Percentiles rank a stretch among this genome's conserved stretches.
Evolutionary conservation across 1,140 invertebrate genomes (phyloP).

Genomic region (Galleria mellonella): DNA sequence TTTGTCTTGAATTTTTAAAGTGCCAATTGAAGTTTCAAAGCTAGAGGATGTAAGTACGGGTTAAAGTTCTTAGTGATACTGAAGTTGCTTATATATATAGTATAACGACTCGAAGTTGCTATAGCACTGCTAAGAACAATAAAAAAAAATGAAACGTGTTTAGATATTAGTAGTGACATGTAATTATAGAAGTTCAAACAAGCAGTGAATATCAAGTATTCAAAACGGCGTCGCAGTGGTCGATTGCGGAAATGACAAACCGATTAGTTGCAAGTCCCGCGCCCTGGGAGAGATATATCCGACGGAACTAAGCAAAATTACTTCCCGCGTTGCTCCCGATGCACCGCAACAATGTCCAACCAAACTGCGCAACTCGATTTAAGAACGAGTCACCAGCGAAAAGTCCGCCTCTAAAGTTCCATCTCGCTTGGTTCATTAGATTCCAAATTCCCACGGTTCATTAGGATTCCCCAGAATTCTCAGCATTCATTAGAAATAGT

Average conservation of each 20-base stretch:
- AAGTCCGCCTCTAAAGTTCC: conserved; percentile 22
- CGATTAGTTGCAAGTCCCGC: conserved; percentile 62
- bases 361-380: conserved; percentile 41
- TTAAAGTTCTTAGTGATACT: conserved; percentile 14
- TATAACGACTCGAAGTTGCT: not conserved
- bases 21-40: conserved; percentile 56
- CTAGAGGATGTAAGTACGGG: conserved; percentile 20
- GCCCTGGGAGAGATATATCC: conserved; percentile 58
- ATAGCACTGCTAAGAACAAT: not conserved
- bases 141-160: not conserved
- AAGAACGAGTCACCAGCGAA: conserved; percentile 29
- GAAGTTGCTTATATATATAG: conserved; percentile 2
- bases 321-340: conserved; percentile 46
- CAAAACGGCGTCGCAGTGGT: conserved; percentile 42
- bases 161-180: too few relatives aligned
- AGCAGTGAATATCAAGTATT: conserved; percentile 46
- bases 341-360: conserved; percentile 45
- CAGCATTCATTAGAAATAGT: conserved; percentile 65
- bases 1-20: conserved; percentile 71
- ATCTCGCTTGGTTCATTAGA: conserved; percentile 35
- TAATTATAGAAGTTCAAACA: conserved; percentile 23
- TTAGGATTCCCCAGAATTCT: conserved; percentile 60
- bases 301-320: conserved; percentile 56
- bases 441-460: conserved; percentile 65
- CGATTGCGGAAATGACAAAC: conserved; percentile 65